phyloP scores from a whole-genome alignment of 2,797 vertebrate genomes.

The Triplophysa yarkandensis region DNA sequence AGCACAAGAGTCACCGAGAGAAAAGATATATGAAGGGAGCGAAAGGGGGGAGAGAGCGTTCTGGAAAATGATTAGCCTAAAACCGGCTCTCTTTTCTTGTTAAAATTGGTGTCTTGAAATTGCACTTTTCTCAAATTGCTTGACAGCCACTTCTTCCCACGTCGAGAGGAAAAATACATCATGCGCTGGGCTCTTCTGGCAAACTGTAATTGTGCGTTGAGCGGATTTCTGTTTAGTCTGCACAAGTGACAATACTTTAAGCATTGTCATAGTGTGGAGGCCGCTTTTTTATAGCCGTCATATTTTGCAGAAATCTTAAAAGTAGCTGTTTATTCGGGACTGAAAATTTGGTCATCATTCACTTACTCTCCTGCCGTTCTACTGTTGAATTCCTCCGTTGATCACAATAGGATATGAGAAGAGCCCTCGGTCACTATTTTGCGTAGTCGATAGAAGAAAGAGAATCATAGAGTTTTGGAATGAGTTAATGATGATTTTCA shows the following conservation, averaged over 20 bases:
- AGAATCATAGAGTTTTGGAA: not conserved
- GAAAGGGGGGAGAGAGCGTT: not conserved
- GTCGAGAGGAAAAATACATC: conserved; percentile 41
- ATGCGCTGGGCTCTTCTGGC: conserved; percentile 20
- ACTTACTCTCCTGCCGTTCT: not conserved
- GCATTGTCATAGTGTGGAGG: conserved; percentile 13
- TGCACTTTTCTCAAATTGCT: conserved; percentile 62
- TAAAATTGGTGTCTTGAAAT: conserved; percentile 66
- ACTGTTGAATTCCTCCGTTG: not conserved
- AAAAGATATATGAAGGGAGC: conserved; percentile 8
- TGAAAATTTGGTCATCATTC: not conserved
- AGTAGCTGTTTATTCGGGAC: not conserved
- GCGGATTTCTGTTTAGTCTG: conserved; percentile 37
- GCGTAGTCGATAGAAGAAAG: not conserved
- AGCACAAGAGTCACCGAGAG: conserved; percentile 9
- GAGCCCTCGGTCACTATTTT: not conserved
- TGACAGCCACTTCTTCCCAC: conserved; percentile 53
- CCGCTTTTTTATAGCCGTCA: conserved; percentile 44
- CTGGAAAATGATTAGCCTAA: conserved; percentile 66
- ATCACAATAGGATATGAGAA: not conserved
- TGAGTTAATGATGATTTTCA: not conserved
- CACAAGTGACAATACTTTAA: conserved; percentile 34
- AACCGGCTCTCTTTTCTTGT: conserved; percentile 57
- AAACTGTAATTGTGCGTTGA: conserved; percentile 40
- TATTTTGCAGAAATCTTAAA: conserved; percentile 10